phyloP scores from a whole-genome alignment of 1,140 invertebrate species.

The Gryllus bimaculatus region DNA sequence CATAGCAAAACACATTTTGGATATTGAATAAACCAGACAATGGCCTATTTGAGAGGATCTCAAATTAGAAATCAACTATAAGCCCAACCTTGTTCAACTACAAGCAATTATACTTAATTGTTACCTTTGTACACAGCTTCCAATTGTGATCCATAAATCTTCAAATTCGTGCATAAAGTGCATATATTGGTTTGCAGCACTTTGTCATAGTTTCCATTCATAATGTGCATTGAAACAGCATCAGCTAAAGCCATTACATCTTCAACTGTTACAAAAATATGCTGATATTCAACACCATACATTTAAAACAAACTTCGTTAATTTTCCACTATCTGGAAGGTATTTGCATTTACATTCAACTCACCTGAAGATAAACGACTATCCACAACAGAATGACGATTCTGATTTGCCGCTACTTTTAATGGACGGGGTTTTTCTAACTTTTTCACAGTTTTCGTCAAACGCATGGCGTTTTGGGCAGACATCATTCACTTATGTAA shows the following conservation, averaged over 20 bases:
- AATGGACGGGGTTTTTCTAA: slow-evolving; percentile 61
- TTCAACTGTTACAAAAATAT: slow-evolving; percentile 35
- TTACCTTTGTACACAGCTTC: slow-evolving; percentile 66
- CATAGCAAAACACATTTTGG: no score
- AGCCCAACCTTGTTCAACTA: no score
- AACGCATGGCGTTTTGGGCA: neutral
- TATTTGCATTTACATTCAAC: neutral
- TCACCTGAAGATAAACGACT: slow-evolving; percentile 14
- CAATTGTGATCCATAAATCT: slow-evolving; percentile 59
- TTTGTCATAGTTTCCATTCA: slow-evolving; percentile 49
- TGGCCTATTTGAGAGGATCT: no score
- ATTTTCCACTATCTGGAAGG: no score
- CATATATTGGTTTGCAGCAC: slow-evolving; percentile 49
- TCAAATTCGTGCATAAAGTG: slow-evolving; percentile 58
- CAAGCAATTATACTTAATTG: slow-evolving; percentile 14
- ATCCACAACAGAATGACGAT: slow-evolving; percentile 19
- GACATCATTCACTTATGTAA: neutral
- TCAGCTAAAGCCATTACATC: slow-evolving; percentile 60
- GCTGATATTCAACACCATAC: neutral
- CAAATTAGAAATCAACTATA: no score
- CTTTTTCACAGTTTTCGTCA: slow-evolving; percentile 49
- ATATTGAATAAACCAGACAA: no score
- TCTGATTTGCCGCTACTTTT: slow-evolving; percentile 35
- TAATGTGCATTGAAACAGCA: slow-evolving; percentile 54
- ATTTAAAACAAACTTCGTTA: neutral